Base-by-base conservation (phyloP, 2,113 vertebrate species). In the Vulpes vulpes region DNA sequence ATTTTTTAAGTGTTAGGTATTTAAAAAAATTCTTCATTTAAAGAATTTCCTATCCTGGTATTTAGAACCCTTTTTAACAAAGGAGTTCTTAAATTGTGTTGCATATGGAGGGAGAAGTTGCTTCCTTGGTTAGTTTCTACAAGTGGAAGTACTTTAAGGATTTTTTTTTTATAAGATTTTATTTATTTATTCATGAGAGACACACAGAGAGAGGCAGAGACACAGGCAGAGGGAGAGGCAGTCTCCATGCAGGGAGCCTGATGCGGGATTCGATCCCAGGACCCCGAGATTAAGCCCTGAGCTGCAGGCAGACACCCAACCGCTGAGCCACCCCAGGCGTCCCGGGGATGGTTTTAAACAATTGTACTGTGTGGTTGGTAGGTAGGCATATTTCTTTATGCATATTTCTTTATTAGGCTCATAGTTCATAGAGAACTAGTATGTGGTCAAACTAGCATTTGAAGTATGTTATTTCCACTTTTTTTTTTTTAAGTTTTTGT, bases 341-440 rank as follows among this genome's bases (percentile, higher is more conserved):
- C 43, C 43, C 20, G 71, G 96, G 82, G 76, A 87, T 89, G 65
- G 57, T 97, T 67, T 93, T 43, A 91, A 97, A 62, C 65, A 74
- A 0, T 95, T 90, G 64, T 82, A 65, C 74, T 59, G 22, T 95
- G 35, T 90, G 90, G 82, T 82, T 96, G 32, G 19, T 55, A 91
- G 92, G 60, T 86, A 96, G 65, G 64, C 84, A 43, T 79, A 27
- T 74, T 89, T 11, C 14, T 94, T 87, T 98, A 97, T 91, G 64
- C 84, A 43, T 79, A 27, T 74, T 89, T 11, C 14, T 94, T 87
- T 98, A 97, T 91, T 91, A 91, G 79, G 60, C 89, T 90, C 53
- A 89, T 96, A 89, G 94, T 97, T 96, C 76, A 20, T 30, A 90
- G 62, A 69, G 83, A 96, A 32, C 64, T 79, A 91, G 94, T 62